Base-by-base conservation (phyloP, 2,888 invertebrate species). In the Caenorhabditis sinica region DNA sequence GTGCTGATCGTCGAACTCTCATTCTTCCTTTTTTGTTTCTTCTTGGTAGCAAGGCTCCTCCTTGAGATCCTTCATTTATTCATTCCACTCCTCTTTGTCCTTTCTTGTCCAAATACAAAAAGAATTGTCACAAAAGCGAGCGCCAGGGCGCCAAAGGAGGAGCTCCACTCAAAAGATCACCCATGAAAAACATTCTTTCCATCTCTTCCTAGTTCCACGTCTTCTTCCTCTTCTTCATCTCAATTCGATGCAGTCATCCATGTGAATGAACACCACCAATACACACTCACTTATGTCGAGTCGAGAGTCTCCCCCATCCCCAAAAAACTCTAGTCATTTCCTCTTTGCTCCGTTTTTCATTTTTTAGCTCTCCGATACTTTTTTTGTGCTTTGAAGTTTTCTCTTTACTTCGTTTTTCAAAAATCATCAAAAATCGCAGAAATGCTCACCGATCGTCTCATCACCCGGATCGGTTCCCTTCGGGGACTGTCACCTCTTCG, bases 371-470 rank as follows among this genome's bases (percentile, higher is more conserved):
- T 28, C 28, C 28, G 20, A 28, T 28, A 15, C 28, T 28, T 28
- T 74, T 65, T 58, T 80, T 72, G 81, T 68, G 66, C 68, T 74
- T 43, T 74, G 73, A 68, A 68, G 65, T 63, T 45, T 60, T n/a
- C 17, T 20, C 28, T 66, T 15, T 13, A 17, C 28, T 28, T 33
- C 9, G 20, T 60, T 15, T 43, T 61, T 60, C 11, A 13, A 40
- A 25, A 65, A 43, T n/a, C 56, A n/a, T 40, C n/a, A n/a, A n/a
- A n/a, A n/a, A n/a, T n/a, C 51, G 15, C 17, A n/a, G 36, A 56
- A 45, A 88, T 88, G 88, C 81, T 88, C 36, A 85, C 88, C 56
- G 86, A 88, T 63, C 85, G 83, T 15, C 83, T 88, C 43, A 85
- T 85, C 43, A 86, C 87, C 11, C 82, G 87, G 28, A 86, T 87